Evolutionary conservation across 2,888 invertebrate species (phyloP), one percentile per base, ranked within the genome.

Genomic region (Dascillus cervinus): DNA sequence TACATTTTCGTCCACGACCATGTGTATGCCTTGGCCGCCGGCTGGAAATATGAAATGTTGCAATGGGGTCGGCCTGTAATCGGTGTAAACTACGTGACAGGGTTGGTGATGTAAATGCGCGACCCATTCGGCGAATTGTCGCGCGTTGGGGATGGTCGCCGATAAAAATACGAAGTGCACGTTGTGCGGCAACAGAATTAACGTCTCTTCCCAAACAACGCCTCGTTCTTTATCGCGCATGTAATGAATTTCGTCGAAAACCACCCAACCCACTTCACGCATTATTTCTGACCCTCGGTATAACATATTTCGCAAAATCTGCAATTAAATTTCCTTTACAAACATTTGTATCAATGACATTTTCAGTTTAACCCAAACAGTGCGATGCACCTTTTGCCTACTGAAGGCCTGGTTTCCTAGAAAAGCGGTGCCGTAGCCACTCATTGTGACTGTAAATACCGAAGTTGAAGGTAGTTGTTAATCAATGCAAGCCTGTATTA

Each of bases 241-340:
- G 62, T 99, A 99, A 68, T 99, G 98, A 52, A 99, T 99, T 69
- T 99, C 98, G 61, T 99, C 98, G 68, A 99, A 99, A 30, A 99
- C 75, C 1, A 99, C 98, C 98, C 98, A 99, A 27, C 96, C 97
- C 1, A 99, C 96, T 75, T 99, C 98, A 37, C 96, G 75, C 88
- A 96, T 96, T 11, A 99, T 82, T 72, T 98, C 96, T 20, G 95
- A 95, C 26, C 98, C 98, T 57, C 97, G 73, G 59, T 98, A 99
- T 34, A 99, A 69, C 98, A 99, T 98, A 55, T 94, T 95, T 41
- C 98, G 74, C 40, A 99, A 69, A 75, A 99, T 99, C 82, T 85
- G 60, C 55, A 67, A 48, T 29, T 37, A 38, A 24, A 27, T 13
- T 14, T 6, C 24, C 3, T 17, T 6, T 21, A 2, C 5, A 32